Conservation (phyloP, 2,797 vertebrate genomes). For the Pempheris klunzingeri region DNA sequence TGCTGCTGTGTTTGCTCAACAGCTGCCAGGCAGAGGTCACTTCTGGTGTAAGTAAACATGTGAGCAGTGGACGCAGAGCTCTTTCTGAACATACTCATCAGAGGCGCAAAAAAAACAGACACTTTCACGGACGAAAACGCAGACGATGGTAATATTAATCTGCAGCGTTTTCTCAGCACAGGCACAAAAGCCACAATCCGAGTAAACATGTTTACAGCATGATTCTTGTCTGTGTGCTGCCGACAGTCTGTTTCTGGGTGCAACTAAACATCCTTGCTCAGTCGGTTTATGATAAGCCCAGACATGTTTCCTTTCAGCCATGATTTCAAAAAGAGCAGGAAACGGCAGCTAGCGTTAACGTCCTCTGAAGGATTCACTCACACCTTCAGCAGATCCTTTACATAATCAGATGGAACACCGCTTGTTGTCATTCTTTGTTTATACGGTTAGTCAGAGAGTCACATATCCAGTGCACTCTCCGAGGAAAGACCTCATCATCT, state of each 20-base stretch:
- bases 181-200: not conserved
- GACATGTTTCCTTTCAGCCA: slow-evolving; percentile 40
- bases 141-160: slow-evolving; percentile 12
- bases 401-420: slow-evolving; percentile 8
- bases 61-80: slow-evolving; percentile 3
- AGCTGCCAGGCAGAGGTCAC: slow-evolving; percentile 54
- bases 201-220: slow-evolving; percentile 64
- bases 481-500: slow-evolving; percentile 35
- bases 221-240: slow-evolving; percentile 5
- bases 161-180: not conserved
- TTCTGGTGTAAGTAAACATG: slow-evolving; percentile 55
- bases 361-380: slow-evolving; percentile 22
- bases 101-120: not conserved
- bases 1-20: slow-evolving; percentile 66
- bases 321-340: slow-evolving; percentile 19
- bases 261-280: slow-evolving; percentile 42
- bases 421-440: not conserved
- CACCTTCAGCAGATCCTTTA: not conserved
- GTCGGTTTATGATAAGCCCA: slow-evolving; percentile 38
- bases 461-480: slow-evolving; percentile 40
- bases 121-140: too few relatives aligned
- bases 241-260: slow-evolving; percentile 31
- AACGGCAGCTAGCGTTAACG: slow-evolving; percentile 32
- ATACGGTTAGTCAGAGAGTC: slow-evolving; percentile 47
- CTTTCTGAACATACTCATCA: slow-evolving; percentile 12